These are phyloP conservation scores for Paralvinella palmiformis DNA, from an alignment of 1,140 invertebrate genomes.

Conservation along the genomic window DNA sequence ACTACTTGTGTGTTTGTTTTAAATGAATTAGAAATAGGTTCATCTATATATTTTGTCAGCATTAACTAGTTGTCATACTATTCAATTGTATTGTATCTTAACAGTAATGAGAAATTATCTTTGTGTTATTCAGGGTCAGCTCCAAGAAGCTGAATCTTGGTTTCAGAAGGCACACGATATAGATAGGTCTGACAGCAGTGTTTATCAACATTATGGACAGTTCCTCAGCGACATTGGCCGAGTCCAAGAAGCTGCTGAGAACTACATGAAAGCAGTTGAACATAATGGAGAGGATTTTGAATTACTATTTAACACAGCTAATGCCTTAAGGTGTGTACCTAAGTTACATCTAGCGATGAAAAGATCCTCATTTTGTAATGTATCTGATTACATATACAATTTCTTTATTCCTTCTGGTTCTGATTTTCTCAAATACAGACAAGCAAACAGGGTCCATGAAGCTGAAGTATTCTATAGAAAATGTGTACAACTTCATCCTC, in stretches of 20 bases:
- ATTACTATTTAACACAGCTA: conserved; percentile 76
- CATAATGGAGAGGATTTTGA: conserved; percentile 69
- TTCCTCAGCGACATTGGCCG: conserved; percentile 73
- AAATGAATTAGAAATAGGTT: no score
- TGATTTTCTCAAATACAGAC: conserved; percentile 47
- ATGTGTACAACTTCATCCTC: conserved; percentile 15
- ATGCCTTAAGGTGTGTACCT: conserved; percentile 58
- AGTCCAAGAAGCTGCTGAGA: conserved; percentile 71
- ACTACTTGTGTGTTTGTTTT: no score
- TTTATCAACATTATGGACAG: conserved; percentile 81
- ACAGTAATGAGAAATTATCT: no score
- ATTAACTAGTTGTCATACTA: no score
- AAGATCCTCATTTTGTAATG: no score
- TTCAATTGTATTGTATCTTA: no score
- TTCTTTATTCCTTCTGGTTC: no score
- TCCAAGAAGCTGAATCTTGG: conserved; percentile 80
- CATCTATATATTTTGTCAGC: no score
- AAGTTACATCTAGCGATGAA: neutral
- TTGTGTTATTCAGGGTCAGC: conserved; percentile 65
- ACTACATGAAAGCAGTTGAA: conserved; percentile 68
- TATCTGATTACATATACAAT: no score
- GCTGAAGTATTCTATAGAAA: conserved; percentile 74
- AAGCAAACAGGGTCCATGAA: conserved; percentile 66
- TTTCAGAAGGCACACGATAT: conserved; percentile 76
- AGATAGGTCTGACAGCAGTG: conserved; percentile 73